Percentiles rank a stretch among this genome's conserved stretches.
Conservation (phyloP, 2,797 vertebrate genomes). For the Tokudaia tokunoshimensis region DNA sequence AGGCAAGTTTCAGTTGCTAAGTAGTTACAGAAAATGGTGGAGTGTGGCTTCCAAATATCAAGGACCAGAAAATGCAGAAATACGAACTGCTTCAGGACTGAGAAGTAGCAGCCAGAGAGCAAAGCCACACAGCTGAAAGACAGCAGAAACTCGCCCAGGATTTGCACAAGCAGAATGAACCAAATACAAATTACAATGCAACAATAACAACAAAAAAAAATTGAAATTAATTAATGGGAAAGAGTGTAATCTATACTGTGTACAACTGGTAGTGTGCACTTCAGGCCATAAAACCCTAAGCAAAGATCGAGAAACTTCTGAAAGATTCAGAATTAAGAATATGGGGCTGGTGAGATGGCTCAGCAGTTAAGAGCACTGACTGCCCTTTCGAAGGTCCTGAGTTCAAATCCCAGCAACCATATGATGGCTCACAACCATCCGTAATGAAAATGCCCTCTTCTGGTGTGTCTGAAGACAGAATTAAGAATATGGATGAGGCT, state of each 20-base stretch:
- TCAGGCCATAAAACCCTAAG: accelerated
- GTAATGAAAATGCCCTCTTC: too few species aligned
- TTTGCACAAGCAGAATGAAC: accelerated
- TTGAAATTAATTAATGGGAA: accelerated
- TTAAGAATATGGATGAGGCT: neutral
- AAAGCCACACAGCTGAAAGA: neutral
- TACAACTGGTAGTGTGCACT: accelerated
- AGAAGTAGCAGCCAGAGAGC: neutral
- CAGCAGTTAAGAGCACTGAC: too few species aligned
- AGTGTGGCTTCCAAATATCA: neutral
- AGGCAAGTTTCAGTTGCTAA: neutral
- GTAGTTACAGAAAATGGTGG: neutral
- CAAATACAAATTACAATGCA: neutral
- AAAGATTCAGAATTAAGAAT: neutral
- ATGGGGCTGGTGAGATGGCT: too few species aligned
- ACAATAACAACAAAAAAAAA: neutral
- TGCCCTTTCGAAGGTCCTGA: too few species aligned
- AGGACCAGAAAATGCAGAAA: neutral
- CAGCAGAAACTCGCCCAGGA: too few species aligned
- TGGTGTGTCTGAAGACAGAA: too few species aligned
- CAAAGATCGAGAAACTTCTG: too few species aligned
- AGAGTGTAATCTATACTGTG: accelerated
- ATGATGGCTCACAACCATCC: too few species aligned
- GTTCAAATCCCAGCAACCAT: too few species aligned
- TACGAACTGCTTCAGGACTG: neutral